Evolutionary conservation across 2,888 invertebrate species (phyloP).

Genomic region (Hirtodrosophila alboralis): DNA sequence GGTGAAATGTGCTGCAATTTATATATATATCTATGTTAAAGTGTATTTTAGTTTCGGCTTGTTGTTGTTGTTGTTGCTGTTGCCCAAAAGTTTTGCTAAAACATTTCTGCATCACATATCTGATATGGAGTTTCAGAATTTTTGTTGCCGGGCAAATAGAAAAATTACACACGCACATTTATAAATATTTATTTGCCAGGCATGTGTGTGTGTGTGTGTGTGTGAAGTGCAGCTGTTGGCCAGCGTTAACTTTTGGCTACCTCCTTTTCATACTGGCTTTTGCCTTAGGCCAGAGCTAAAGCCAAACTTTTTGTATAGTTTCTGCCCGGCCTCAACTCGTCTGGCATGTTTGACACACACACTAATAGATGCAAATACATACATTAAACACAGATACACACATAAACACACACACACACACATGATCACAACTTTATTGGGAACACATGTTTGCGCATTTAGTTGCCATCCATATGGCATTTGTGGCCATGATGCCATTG

Average conservation of each 20-base stretch:
- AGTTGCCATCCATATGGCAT: conserved; percentile 41
- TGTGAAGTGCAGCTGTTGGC: conserved; percentile 41
- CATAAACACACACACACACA: conserved; percentile 13
- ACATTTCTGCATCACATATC: conserved; percentile 34
- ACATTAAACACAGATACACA: conserved; percentile 38
- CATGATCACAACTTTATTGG: conserved; percentile 47
- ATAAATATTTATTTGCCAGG: conserved; percentile 52
- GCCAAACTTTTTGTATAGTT: conserved; percentile 67
- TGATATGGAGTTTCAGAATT: conserved; percentile 10
- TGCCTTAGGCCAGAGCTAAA: conserved; percentile 47
- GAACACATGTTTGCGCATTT: conserved; percentile 74
- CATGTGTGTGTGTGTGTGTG: conserved; percentile 8
- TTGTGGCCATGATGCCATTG: conserved; percentile 1
- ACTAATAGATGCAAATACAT: conserved; percentile 70
- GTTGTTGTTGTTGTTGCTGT: conserved; percentile 5
- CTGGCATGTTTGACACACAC: conserved; percentile 50
- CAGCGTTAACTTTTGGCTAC: conserved; percentile 50
- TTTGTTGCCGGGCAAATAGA: conserved; percentile 34
- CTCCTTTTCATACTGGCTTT: conserved; percentile 23
- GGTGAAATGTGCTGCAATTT: too few relatives aligned
- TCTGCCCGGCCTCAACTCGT: conserved; percentile 36
- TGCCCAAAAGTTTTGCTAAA: conserved; percentile 12
- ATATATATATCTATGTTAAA: not conserved
- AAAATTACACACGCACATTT: conserved; percentile 47
- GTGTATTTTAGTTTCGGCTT: conserved; percentile 25